phyloP scores from a whole-genome alignment of 2,797 vertebrate species.

The Allochrocebus solatus region DNA sequence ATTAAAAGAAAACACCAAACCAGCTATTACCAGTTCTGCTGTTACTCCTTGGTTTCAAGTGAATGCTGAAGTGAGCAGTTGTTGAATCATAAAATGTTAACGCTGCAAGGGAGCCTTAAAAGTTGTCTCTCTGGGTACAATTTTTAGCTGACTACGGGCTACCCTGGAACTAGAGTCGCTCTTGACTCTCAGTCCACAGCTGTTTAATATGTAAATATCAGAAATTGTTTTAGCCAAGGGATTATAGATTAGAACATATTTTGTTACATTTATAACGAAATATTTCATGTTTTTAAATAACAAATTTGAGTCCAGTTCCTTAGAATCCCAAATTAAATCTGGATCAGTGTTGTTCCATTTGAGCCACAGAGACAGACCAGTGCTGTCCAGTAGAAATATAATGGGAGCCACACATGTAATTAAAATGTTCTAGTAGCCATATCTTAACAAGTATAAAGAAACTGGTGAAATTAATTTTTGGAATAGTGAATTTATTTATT shows the following conservation, averaged over 20 bases:
- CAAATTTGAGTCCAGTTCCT: not conserved
- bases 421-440: not conserved
- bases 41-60: not conserved
- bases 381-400: not conserved
- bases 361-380: not conserved
- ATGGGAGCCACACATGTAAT: not conserved
- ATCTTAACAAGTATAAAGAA: slow-evolving; percentile 25
- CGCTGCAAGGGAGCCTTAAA: not conserved
- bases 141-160: not conserved
- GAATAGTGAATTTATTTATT: not conserved
- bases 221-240: not conserved
- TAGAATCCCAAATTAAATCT: not conserved
- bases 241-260: not conserved
- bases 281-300: not conserved
- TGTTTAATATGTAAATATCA: not conserved
- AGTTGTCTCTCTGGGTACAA: not conserved
- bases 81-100: not conserved
- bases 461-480: not conserved
- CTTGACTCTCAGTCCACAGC: not conserved
- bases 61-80: not conserved
- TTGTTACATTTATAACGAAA: slow-evolving; percentile 1
- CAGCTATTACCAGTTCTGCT: not conserved
- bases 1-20: not conserved
- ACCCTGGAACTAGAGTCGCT: not conserved
- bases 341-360: not conserved